Evolutionary conservation across 2,888 invertebrate genomes (phyloP).

Genomic region (Drosophila hamatofila): DNA sequence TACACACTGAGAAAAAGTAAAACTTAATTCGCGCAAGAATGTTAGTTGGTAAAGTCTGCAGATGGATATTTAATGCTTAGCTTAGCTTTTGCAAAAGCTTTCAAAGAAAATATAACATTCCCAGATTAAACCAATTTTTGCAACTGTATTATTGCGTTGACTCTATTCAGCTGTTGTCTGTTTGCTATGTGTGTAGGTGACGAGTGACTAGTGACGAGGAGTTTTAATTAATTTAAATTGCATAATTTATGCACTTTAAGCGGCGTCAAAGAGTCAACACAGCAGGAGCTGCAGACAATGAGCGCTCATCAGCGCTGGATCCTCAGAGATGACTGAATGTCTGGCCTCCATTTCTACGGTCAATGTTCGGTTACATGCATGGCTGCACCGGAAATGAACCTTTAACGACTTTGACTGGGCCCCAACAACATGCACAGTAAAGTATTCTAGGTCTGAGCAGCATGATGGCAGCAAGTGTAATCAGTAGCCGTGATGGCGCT

Average conservation of each 20-base stretch:
- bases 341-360: constrained; percentile 48
- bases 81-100: not conserved
- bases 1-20: constrained; percentile 17
- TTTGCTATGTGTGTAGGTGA: constrained; percentile 29
- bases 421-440: constrained; percentile 37
- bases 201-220: constrained; percentile 31
- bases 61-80: not conserved
- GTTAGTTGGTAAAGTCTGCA: not conserved
- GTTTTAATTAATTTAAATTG: constrained; percentile 73
- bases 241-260: constrained; percentile 63
- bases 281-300: constrained; percentile 61
- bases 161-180: constrained; percentile 27
- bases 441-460: constrained; percentile 19
- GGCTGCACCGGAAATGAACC: constrained; percentile 79
- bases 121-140: not conserved
- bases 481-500: constrained; percentile 6
- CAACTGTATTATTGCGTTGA: not conserved
- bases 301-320: constrained; percentile 64
- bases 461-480: constrained; percentile 12
- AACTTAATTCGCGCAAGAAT: constrained; percentile 1
- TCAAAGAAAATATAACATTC: not conserved
- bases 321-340: constrained; percentile 25
- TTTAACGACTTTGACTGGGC: constrained; percentile 74
- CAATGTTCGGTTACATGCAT: constrained; percentile 72
- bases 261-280: constrained; percentile 34